A percentile compares a stretch with the other conserved stretches of the same genome.
Conservation (phyloP, 2,113 vertebrate species). For the Patagioenas fasciata region DNA sequence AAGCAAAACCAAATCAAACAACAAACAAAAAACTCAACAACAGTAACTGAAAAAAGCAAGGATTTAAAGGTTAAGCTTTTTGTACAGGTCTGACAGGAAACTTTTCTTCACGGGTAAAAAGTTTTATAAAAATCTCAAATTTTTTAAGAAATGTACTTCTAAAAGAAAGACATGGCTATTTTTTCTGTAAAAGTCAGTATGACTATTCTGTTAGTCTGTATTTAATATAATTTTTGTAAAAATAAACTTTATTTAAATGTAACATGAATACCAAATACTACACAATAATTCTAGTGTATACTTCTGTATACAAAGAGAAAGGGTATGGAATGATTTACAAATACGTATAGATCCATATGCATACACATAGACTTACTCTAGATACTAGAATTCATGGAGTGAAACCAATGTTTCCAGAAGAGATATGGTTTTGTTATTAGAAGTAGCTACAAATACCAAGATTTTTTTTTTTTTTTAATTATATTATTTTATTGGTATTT, state of each 20-base stretch:
- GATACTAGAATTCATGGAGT: not conserved
- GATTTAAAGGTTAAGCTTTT: slow-evolving; percentile 11
- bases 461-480: not conserved
- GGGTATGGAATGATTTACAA: not conserved
- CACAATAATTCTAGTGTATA: not conserved
- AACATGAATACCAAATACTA: slow-evolving; percentile 53
- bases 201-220: slow-evolving; percentile 64
- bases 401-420: not conserved
- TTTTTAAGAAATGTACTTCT: slow-evolving; percentile 52
- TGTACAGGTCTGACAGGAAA: slow-evolving; percentile 22
- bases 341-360: not conserved
- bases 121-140: slow-evolving; percentile 62
- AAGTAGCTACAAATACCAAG: not conserved
- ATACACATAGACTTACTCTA: not conserved
- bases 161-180: slow-evolving; percentile 54
- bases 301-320: slow-evolving; percentile 7
- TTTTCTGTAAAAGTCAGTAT: slow-evolving; percentile 63
- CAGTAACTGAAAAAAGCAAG: not conserved
- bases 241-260: slow-evolving; percentile 73
- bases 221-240: slow-evolving; percentile 71
- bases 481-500: not conserved
- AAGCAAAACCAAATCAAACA: not conserved
- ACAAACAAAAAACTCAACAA: too few species aligned
- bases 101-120: slow-evolving; percentile 54
- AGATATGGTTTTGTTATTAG: not conserved